Base-by-base conservation (phyloP, 2,113 vertebrate species). In the Oxygymnocypris stewartii region DNA sequence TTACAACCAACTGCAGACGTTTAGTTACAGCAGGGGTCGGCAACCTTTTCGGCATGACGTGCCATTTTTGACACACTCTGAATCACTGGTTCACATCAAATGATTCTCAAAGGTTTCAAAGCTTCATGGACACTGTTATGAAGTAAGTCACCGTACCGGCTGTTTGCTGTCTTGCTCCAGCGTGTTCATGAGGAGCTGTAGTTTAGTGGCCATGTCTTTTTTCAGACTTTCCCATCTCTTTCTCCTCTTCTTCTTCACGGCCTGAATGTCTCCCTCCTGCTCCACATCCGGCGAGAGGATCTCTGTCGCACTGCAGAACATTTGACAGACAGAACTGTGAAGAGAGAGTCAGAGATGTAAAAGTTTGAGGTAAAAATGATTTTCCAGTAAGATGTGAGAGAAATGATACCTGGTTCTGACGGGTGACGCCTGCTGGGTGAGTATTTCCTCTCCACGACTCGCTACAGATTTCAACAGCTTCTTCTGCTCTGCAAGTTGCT, bases 201-300 rank as follows among this genome's bases (percentile, higher is more conserved):
- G 94, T 91, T 99, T 99, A 44, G 96, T 95, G 90, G 82, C 95
- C 81, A 98, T 96, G 88, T 98, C 96, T 86, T 96, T 97, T 67
- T 96, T 96, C 16, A 99, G 93, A 84, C 93, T 96, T 92, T 97
- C 96, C 98, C 98, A 99, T 87, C 96, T 97, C 90, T 95, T 94
- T 86, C 95, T 96, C 94, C 97, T 94, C 83, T 97, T 96, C 9
- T 96, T 95, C 90, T 95, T 91, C 44, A 91, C 84, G 91, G 93
- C 12, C 91, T 35, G 23, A 89, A 94, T 78, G 35, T 92, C 88
- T n/a, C 92, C 94, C 85, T 96, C 94, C 86, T 92, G 94, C 89
- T 98, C 95, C 80, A 93, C 94, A 82, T 96, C 95, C 51, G 94
- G 89, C 49, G 96, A 95, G 73, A 96, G 89, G 0, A 81, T 91